A percentile compares a stretch with the other conserved stretches of the same genome.
Evolutionary conservation across 2,888 invertebrate genomes (phyloP).

Genomic region (Campoplex nolae): DNA sequence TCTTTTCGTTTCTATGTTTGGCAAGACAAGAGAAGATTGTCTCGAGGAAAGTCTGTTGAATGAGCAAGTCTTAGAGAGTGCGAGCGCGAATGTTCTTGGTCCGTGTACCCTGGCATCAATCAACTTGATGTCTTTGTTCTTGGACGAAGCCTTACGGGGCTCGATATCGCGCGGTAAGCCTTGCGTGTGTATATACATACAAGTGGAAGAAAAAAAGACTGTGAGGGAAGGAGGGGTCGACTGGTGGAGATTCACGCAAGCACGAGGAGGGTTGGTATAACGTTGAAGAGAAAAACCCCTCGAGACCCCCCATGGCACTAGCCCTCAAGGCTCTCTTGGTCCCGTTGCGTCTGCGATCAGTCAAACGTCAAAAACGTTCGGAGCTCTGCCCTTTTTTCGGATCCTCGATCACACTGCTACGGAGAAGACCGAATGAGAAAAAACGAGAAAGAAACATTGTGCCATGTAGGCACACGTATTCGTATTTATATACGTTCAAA

Average conservation of each 20-base stretch:
- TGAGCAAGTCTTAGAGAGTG: constrained; percentile 66
- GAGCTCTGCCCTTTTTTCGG: constrained; percentile 76
- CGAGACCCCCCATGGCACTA: constrained; percentile 68
- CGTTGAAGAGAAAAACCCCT: constrained; percentile 60
- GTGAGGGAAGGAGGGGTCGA: constrained; percentile 41
- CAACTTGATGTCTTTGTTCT: constrained; percentile 84
- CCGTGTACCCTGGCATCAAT: constrained; percentile 76
- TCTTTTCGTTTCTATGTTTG: constrained; percentile 55
- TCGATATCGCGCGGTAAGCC: constrained; percentile 64
- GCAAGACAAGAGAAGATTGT: constrained; percentile 64
- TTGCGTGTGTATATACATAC: constrained; percentile 5
- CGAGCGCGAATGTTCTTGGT: constrained; percentile 63
- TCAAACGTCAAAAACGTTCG: constrained; percentile 83
- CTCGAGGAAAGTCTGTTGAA: constrained; percentile 66
- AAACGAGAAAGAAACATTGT: constrained; percentile 64
- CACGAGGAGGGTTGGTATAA: constrained; percentile 54
- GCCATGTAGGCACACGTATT: constrained; percentile 3
- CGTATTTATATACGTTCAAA: not conserved
- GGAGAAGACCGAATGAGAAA: constrained; percentile 75
- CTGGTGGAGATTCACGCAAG: constrained; percentile 43
- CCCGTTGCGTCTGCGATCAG: constrained; percentile 78
- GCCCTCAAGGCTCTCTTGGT: constrained; percentile 65
- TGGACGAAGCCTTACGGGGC: constrained; percentile 74
- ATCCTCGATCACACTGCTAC: constrained; percentile 75
- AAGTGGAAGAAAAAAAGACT: constrained; percentile 46